Evolutionary conservation across 2,888 invertebrate genomes (phyloP), one percentile per base, ranked within the genome.

Genomic region (Calephelis perditalis): DNA sequence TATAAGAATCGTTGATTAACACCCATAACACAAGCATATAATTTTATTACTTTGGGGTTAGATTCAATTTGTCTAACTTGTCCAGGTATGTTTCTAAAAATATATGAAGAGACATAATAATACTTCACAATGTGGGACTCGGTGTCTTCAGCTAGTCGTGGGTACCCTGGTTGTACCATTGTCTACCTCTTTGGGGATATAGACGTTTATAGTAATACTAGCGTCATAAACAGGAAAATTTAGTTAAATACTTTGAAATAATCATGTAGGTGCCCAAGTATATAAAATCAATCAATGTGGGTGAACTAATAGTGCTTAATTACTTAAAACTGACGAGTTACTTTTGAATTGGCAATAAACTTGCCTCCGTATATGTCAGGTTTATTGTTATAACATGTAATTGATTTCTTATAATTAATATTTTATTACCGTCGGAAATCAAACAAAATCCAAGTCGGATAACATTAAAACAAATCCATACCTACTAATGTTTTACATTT

Each of bases 261-360:
- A 52, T 35, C 54, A 54, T 11, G 54, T 54, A 54, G 54, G 54
- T 54, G 52, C 26, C 35, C 40, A 40, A 35, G 35, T n/a, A 54
- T 35, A 35, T 54, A 35, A 54, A 11, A 11, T 1, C 40, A 40
- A 52, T 11, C 36, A 54, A 26, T 54, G 54, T 54, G 54, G 54
- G 54, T 54, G 54, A 54, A 35, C 7, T n/a, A 35, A 52, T 54
- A 26, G 7, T n/a, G n/a, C 54, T 54, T 54, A 54, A 54, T 54
- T 11, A 54, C 54, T 52, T 52, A 6, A 54, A 36, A 54, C n/a
- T 35, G 35, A 54, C n/a, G 11, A 54, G 52, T 35, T 7, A 35
- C 6, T 54, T 11, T 6, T 35, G 36, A 54, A 54, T 54, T n/a
- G 52, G 52, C 52, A 35, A 54, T 54, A 36, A 54, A 54, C 35